Percentiles rank a stretch among this genome's conserved stretches.
Evolutionary conservation across 2,888 invertebrate species (phyloP).

Genomic region (Mycalesis mineus): DNA sequence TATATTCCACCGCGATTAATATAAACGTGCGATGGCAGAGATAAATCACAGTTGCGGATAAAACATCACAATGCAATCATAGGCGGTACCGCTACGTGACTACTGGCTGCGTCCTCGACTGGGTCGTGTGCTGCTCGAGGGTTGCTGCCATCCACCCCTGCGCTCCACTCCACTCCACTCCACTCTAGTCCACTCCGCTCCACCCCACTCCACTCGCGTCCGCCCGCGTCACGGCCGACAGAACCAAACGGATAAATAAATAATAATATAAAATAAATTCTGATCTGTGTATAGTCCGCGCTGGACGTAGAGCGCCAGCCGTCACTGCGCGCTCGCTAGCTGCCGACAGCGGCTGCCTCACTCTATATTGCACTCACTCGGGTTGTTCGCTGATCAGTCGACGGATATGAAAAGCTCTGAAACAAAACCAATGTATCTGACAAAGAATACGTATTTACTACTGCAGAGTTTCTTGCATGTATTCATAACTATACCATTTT

Average conservation of each 20-base stretch:
- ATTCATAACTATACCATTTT: too few relatives aligned
- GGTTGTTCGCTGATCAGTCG: conserved; percentile 55
- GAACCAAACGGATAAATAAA: conserved; percentile 59
- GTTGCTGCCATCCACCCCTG: conserved; percentile 39
- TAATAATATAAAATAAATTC: conserved; percentile 54
- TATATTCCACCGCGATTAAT: conserved; percentile 67
- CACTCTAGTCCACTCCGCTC: conserved; percentile 17
- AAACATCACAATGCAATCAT: conserved; percentile 70
- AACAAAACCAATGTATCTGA: too few relatives aligned
- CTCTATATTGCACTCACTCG: conserved; percentile 63
- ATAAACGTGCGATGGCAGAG: conserved; percentile 67
- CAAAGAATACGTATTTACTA: too few relatives aligned
- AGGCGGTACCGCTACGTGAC: conserved; percentile 72
- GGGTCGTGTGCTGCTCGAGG: conserved; percentile 40
- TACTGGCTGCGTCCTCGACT: conserved; percentile 44
- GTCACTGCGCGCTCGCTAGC: conserved; percentile 42
- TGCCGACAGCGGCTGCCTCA: conserved; percentile 64
- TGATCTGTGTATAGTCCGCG: conserved; percentile 61
- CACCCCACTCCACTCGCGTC: conserved; percentile 13
- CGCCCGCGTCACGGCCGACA: conserved; percentile 43
- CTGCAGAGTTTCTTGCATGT: too few relatives aligned
- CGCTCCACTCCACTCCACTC: conserved; percentile 16
- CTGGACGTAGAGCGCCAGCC: conserved; percentile 44
- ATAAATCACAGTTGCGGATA: conserved; percentile 74
- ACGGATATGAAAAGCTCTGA: conserved; percentile 44